Base-by-base conservation (phyloP, 1,140 invertebrate species). In the Hesperophylax magnus region DNA sequence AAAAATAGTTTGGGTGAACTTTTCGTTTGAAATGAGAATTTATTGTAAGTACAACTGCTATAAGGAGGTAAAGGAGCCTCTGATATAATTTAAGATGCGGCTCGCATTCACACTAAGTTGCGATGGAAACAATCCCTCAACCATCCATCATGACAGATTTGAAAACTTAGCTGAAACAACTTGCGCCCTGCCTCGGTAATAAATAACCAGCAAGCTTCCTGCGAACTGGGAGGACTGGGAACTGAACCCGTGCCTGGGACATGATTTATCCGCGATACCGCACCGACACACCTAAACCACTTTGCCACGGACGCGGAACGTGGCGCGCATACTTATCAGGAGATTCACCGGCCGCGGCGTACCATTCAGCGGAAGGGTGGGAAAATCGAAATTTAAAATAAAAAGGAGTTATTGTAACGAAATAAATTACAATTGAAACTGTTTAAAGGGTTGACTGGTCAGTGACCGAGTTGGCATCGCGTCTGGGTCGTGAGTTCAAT, bases 181-280 rank as follows among this genome's bases (percentile, higher is more conserved):
- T 71, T 53, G 34, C 67, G 67, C 39, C 69, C 8, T 52, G 27
- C 69, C 54, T 31, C 14, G 54, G 22, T 24, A 31, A 75, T 75
- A 75, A 75, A 75, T 75, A 75, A 58, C 72, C 17, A 24, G 17
- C n/a, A 52, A 71, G 67, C 20, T 71, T 39, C 31, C 53, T 24
- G 18, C 69, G 17, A 24, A 52, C 39, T 52, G 47, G 67, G 18
- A 5, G 34, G 47, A n/a, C 53, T 2, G 11, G 53, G 72, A 72
- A 54, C 69, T 18, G 69, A 72, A 72, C 69, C 24, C 15, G 27
- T 56, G 54, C 5, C 54, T 8, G 22, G 67, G 72, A 8, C 47
- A 60, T 75, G 72, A 75, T 75, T 75, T 60, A 75, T 75, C 72
- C 72, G 53, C 72, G 53, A 56, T 31, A 75, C 72, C 53, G 22